These are phyloP conservation scores for Fratercula arctica DNA, from an alignment of 2,797 vertebrate genomes.

Conservation along the genomic window DNA sequence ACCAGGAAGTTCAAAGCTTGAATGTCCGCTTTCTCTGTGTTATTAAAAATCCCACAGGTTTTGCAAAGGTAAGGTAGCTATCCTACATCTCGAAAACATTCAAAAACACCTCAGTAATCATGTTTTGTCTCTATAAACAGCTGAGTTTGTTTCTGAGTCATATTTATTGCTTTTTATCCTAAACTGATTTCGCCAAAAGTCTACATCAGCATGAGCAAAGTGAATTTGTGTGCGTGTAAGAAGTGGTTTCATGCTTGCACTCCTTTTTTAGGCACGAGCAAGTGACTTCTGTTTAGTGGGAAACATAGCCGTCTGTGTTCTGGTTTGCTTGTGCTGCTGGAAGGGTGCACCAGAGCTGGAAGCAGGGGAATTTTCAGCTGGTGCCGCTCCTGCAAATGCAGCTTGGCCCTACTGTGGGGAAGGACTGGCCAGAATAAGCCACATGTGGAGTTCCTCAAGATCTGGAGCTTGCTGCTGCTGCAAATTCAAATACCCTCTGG, in stretches of 20 bases:
- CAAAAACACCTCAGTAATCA: neutral
- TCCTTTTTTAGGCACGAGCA: conserved; percentile 17
- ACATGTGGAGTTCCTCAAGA: neutral
- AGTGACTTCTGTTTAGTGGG: conserved; percentile 16
- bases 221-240: neutral
- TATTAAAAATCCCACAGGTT: conserved; percentile 55
- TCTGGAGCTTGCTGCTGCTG: neutral
- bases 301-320: neutral
- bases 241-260: neutral
- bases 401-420: neutral
- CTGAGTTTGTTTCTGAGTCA: neutral
- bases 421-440: neutral
- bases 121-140: neutral
- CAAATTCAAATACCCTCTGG: neutral
- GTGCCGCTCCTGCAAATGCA: neutral
- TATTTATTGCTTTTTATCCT: neutral
- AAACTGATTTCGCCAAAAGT: neutral
- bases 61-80: conserved; percentile 50
- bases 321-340: neutral
- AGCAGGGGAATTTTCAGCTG: neutral
- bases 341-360: neutral
- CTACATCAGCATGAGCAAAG: neutral
- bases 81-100: neutral
- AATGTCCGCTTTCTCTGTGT: neutral
- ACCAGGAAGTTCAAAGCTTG: conserved; percentile 48